Evolutionary conservation across 2,888 invertebrate genomes (phyloP).

Genomic region (Gerosis bhagava): DNA sequence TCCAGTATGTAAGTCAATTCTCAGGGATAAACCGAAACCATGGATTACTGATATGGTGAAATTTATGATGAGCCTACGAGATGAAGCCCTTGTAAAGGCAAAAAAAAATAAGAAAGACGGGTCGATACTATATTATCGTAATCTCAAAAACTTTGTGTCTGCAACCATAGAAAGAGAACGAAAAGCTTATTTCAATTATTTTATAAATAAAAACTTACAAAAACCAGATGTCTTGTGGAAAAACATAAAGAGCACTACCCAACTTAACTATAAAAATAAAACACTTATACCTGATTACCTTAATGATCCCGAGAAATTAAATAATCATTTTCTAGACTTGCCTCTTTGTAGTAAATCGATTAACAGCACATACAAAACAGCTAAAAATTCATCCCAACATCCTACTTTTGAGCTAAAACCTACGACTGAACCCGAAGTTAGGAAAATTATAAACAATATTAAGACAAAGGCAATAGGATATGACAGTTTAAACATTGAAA

Average conservation of each 20-base stretch:
- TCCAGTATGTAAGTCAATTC: conserved; percentile 9
- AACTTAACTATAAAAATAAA: no score
- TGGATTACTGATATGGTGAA: conserved; percentile 31
- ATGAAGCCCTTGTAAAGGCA: conserved; percentile 21
- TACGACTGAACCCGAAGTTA: conserved; percentile 11
- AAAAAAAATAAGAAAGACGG: conserved; percentile 10
- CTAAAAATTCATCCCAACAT: no score
- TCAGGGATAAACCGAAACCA: conserved; percentile 22
- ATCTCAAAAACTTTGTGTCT: conserved; percentile 25
- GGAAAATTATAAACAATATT: conserved; percentile 19
- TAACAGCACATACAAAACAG: no score
- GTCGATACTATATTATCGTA: conserved; percentile 20
- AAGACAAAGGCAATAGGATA: conserved; percentile 24
- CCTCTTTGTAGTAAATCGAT: no score
- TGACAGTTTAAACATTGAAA: conserved; percentile 27
- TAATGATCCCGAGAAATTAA: not conserved
- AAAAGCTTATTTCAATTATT: not conserved
- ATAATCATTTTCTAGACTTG: not conserved
- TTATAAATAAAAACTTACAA: not conserved
- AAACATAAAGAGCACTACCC: no score
- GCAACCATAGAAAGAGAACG: conserved; percentile 27
- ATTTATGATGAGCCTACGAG: conserved; percentile 29
- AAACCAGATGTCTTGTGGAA: not conserved
- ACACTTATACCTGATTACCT: no score
- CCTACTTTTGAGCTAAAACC: conserved; percentile 5